A percentile compares a stretch with the other conserved stretches of the same genome.
Conservation (phyloP, 2,888 invertebrate species). For the Panorpa germanica region DNA sequence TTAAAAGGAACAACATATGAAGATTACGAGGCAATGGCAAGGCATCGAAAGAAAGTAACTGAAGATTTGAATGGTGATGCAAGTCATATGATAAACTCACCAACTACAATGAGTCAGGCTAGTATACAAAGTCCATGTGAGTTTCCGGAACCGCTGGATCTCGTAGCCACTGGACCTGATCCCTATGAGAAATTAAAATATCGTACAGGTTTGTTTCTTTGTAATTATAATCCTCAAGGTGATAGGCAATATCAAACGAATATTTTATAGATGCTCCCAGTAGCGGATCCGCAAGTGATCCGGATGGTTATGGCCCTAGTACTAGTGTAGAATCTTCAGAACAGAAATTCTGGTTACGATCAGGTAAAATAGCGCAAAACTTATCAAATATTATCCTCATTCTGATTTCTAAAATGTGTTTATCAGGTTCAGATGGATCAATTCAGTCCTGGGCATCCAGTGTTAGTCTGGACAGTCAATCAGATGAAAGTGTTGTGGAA, state of each 20-base stretch:
- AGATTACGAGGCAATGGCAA: conserved; percentile 23
- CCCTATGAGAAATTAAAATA: conserved; percentile 26
- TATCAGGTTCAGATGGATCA: conserved; percentile 34
- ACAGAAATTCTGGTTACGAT: conserved; percentile 23
- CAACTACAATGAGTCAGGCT: neutral
- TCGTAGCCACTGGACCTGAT: conserved; percentile 25
- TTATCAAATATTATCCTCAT: conserved; percentile 1
- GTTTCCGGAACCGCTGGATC: no score
- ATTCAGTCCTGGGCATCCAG: conserved; percentile 44
- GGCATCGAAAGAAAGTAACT: conserved; percentile 21
- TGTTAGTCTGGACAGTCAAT: conserved; percentile 36
- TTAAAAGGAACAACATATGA: conserved; percentile 22
- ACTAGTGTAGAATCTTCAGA: conserved; percentile 35
- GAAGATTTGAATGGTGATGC: conserved; percentile 1
- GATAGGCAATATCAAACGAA: neutral
- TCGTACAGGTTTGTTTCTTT: conserved; percentile 22
- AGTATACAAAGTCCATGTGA: no score
- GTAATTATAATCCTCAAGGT: no score
- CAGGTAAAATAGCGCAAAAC: conserved; percentile 13
- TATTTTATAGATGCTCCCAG: conserved; percentile 24
- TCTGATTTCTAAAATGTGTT: conserved; percentile 6
- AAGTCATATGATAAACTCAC: neutral
- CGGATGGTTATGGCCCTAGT: conserved; percentile 33
- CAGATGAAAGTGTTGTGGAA: conserved; percentile 31
- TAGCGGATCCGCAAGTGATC: conserved; percentile 35